Evolutionary conservation across 2,797 vertebrate genomes (phyloP), one percentile per base, ranked within the genome.

Genomic region (Tokudaia muenninki): DNA sequence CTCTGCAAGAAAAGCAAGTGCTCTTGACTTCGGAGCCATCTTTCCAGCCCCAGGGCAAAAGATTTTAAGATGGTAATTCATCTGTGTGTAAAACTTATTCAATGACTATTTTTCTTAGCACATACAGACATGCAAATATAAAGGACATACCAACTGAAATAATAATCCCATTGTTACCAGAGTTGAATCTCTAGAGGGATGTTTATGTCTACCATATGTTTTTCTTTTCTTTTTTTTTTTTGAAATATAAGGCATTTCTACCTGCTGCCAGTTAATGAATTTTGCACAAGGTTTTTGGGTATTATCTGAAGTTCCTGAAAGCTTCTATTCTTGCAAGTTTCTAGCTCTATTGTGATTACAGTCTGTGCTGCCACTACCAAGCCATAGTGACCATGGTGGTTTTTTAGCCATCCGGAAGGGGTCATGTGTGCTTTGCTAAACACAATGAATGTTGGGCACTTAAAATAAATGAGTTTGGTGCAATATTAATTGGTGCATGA

Each of bases 81-180:
- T 89, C 44, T 97, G 59, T 97, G 97, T 97, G 95, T 86, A 96
- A 97, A 98, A 83, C 44, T 92, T 90, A 80, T 97, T 92, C 79
- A 97, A 87, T 95, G 93, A 96, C 90, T 92, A 24, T 87, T 97
- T 97, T 98, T 97, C 94, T 77, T 97, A 95, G 67, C 37, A 98
- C 93, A 97, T 87, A 92, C 96, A 98, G 65, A 87, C 87, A 94
- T 91, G 55, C 74, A 95, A 90, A 97, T 72, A 97, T 65, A 70
- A 96, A 59, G 41, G 17, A 82, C 72, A 90, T 83, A 82, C 44
- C 77, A n/a, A 94, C 47, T 79, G 41, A 95, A 91, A 90, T 86
- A 92, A 92, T 86, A 97, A 83, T 95, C 74, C 84, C 86, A 61
- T 94, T 94, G 29, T 97, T 94, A 94, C 96, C 96, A 37, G 96